A percentile compares a stretch with the other conserved stretches of the same genome.
These are phyloP conservation scores for Nephrocerus scutellatus DNA, from an alignment of 2,888 invertebrate genomes.

Conservation along the genomic window DNA sequence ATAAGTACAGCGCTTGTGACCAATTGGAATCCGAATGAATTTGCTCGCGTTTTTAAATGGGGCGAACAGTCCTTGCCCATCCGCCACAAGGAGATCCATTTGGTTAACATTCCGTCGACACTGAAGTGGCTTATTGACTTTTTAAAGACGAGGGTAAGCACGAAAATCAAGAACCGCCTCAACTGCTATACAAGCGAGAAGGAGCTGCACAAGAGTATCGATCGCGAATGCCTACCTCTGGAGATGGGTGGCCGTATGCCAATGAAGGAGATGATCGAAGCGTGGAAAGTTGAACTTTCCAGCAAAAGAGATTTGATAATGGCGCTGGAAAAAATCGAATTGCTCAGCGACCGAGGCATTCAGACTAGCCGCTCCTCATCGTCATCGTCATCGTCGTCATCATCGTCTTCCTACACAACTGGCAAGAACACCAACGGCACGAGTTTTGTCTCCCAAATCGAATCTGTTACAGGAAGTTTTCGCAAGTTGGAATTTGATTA, in stretches of 20 bases:
- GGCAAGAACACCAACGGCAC: slow-evolving; percentile 37
- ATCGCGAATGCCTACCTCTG: slow-evolving; percentile 59
- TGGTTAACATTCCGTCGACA: slow-evolving; percentile 63
- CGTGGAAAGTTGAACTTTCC: slow-evolving; percentile 58
- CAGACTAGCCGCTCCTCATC: slow-evolving; percentile 42
- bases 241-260: slow-evolving; percentile 67
- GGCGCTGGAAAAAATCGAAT: slow-evolving; percentile 58
- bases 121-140: slow-evolving; percentile 72
- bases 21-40: slow-evolving; percentile 67
- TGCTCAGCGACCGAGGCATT: slow-evolving; percentile 59
- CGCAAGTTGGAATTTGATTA: slow-evolving; percentile 64
- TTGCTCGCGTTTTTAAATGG: slow-evolving; percentile 64
- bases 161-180: slow-evolving; percentile 64
- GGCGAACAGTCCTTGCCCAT: slow-evolving; percentile 76
- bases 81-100: slow-evolving; percentile 70
- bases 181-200: slow-evolving; percentile 55
- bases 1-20: slow-evolving; percentile 59
- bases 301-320: slow-evolving; percentile 55
- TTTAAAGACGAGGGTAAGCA: slow-evolving; percentile 59
- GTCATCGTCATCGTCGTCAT: slow-evolving; percentile 40
- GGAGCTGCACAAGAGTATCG: slow-evolving; percentile 55
- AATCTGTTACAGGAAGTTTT: slow-evolving; percentile 56
- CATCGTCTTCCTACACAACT: slow-evolving; percentile 34
- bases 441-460: slow-evolving; percentile 41
- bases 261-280: slow-evolving; percentile 62